phyloP scores from a whole-genome alignment of 2,888 invertebrate genomes.

The Platycnemis pennipes region DNA sequence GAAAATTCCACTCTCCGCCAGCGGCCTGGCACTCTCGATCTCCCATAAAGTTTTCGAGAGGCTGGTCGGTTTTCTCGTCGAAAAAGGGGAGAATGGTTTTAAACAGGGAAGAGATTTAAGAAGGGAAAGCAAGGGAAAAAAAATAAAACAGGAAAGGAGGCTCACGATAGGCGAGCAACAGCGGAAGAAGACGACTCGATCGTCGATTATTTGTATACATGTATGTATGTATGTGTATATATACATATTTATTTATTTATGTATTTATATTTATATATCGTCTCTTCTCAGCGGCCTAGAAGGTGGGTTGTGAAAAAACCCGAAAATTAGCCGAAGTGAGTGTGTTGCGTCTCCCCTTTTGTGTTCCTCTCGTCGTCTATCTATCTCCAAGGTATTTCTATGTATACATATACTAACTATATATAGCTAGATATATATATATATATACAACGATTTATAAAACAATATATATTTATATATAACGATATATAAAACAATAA shows the following conservation, averaged over 20 bases:
- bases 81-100: not conserved
- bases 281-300: not conserved
- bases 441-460: too few relatives aligned
- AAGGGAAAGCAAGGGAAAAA: not conserved
- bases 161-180: not conserved
- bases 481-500: too few relatives aligned
- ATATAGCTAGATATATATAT: too few relatives aligned
- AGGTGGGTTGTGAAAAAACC: too few relatives aligned
- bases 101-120: not conserved
- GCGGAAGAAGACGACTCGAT: constrained; percentile 25
- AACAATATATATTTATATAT: too few relatives aligned
- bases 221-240: too few relatives aligned
- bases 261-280: too few relatives aligned
- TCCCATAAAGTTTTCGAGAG: constrained; percentile 19
- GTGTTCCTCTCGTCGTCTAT: too few relatives aligned
- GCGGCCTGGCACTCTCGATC: not conserved
- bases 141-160: not conserved
- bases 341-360: not conserved
- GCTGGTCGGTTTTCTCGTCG: not conserved
- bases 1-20: not conserved
- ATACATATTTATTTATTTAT: too few relatives aligned
- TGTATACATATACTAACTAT: too few relatives aligned
- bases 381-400: too few relatives aligned
- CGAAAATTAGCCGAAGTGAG: too few relatives aligned
- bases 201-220: constrained; percentile 31